phyloP scores from a whole-genome alignment of 2,797 vertebrate species.

The Sphenodon punctatus region DNA sequence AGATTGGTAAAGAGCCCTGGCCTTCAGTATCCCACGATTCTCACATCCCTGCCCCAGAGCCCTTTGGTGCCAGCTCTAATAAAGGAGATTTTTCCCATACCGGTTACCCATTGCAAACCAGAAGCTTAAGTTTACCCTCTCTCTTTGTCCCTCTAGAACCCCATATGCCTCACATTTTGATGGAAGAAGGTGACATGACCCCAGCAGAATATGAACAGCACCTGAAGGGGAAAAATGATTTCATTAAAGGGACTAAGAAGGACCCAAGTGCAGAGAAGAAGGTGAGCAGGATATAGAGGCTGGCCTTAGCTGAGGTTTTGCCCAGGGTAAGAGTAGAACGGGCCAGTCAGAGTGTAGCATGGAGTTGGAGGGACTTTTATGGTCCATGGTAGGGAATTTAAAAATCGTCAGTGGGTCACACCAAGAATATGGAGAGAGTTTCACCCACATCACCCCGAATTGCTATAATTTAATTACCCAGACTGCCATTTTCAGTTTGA shows the following conservation, averaged over 20 bases:
- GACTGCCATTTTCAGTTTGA: too few relatives aligned
- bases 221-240: conserved; percentile 86
- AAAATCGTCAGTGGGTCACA: too few relatives aligned
- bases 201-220: conserved; percentile 88
- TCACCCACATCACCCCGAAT: too few relatives aligned
- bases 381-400: too few relatives aligned
- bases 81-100: not conserved
- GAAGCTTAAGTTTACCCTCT: too few relatives aligned
- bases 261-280: conserved; percentile 88
- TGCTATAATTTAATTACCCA: too few relatives aligned
- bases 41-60: not conserved
- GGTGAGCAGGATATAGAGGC: conserved; percentile 69
- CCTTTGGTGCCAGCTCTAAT: not conserved
- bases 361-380: too few relatives aligned
- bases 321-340: not conserved
- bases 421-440: too few relatives aligned
- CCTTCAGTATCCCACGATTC: too few relatives aligned
- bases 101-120: not conserved
- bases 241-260: conserved; percentile 91
- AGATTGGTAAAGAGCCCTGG: too few relatives aligned
- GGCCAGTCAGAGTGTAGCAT: not conserved
- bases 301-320: not conserved
- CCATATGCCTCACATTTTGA: conserved; percentile 88
- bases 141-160: conserved; percentile 82
- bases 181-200: conserved; percentile 93